These are phyloP conservation scores for rat (Rattus norvegicus) DNA, from an alignment of 2,113 vertebrate genomes.

Conservation along the genomic window DNA sequence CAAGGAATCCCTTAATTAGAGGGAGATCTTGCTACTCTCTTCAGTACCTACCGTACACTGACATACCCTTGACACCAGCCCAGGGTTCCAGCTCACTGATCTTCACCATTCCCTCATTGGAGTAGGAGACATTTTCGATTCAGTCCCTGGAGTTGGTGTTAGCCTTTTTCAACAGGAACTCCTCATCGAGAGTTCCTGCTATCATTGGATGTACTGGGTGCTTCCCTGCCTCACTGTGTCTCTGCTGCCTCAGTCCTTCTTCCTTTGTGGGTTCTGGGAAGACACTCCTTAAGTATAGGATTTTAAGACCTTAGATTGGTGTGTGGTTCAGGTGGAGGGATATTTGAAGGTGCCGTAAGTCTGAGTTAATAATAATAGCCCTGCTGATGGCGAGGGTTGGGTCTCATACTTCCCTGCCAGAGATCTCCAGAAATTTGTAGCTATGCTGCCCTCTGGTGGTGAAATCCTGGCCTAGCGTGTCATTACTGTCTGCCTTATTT, in stretches of 20 bases:
- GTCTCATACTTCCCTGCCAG: neutral
- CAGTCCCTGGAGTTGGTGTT: neutral
- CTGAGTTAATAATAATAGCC: neutral
- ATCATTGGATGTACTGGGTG: neutral
- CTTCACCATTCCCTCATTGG: neutral
- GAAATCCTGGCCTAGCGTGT: neutral
- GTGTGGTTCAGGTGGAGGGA: neutral
- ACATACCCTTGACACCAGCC: neutral
- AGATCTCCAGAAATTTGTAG: constrained; percentile 49
- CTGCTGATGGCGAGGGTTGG: neutral
- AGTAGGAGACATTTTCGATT: neutral
- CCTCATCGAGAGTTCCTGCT: constrained; percentile 9
- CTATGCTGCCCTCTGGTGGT: constrained; percentile 74
- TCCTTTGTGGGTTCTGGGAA: constrained; percentile 8
- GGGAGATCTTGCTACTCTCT: constrained; percentile 11
- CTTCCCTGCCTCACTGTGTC: neutral
- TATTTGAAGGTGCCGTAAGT: neutral
- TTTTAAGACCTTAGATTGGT: neutral
- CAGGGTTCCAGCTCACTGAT: neutral
- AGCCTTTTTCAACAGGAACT: neutral
- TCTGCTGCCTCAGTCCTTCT: neutral
- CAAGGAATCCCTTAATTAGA: neutral
- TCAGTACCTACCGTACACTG: neutral
- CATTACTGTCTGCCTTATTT: neutral
- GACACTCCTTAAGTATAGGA: neutral